These are phyloP conservation scores for Danio rerio DNA, from an alignment of 2,113 vertebrate species.

Conservation along the genomic window GRCz12tu NC_133184.1:39076001-39076500, in stretches of 20 bases:
- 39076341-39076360: background rate
- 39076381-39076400: background rate
- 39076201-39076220: background rate
- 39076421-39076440: background rate
- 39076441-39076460: background rate
- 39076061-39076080: conserved; percentile 18
- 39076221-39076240: background rate
- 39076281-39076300: background rate
- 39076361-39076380: background rate
- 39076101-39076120: conserved; percentile 48
- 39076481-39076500: too few relatives aligned
- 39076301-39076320: background rate
- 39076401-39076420: background rate
- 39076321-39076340: background rate
- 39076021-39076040: conserved; percentile 29
- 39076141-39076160: background rate
- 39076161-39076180: background rate
- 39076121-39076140: conserved; percentile 8
- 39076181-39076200: background rate
- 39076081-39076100: conserved; percentile 35
- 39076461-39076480: too few relatives aligned
- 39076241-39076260: background rate
- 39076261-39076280: background rate
- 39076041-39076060: conserved; percentile 51
- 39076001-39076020: background rate